A percentile compares a stretch with the other conserved stretches of the same genome.
Conservation (phyloP, 2,797 vertebrate genomes). For the Dallia pectoralis region DNA sequence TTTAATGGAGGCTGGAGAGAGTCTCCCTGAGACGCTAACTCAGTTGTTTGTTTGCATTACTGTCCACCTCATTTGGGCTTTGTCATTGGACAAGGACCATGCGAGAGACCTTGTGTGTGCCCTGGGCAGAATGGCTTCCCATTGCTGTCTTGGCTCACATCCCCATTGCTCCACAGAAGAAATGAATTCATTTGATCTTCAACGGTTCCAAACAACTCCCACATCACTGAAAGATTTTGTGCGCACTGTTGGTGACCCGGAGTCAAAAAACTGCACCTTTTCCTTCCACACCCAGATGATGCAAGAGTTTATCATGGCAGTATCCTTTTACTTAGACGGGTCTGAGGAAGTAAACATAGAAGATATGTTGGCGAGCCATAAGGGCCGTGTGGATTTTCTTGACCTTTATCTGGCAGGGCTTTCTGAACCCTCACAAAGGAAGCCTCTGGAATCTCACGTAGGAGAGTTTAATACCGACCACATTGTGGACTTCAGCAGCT, state of each 20-base stretch:
- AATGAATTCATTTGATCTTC: constrained; percentile 49
- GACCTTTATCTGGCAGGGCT: constrained; percentile 70
- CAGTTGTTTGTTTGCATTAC: constrained; percentile 63
- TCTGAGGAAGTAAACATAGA: constrained; percentile 10
- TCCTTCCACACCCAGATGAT: constrained; percentile 67
- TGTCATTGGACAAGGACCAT: constrained; percentile 14
- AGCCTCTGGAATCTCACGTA: constrained; percentile 53
- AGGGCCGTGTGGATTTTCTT: constrained; percentile 40
- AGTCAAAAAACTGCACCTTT: constrained; percentile 37
- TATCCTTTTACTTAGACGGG: constrained; percentile 58
- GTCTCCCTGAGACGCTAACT: constrained; percentile 69
- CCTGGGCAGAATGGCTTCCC: constrained; percentile 64
- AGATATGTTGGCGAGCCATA: constrained; percentile 42
- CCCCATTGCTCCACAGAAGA: constrained; percentile 45
- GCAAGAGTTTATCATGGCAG: constrained; percentile 70
- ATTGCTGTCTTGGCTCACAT: constrained; percentile 26
- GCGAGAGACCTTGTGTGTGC: constrained; percentile 50
- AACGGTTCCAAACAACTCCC: constrained; percentile 25
- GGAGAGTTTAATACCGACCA: constrained; percentile 47
- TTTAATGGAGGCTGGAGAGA: constrained; percentile 40
- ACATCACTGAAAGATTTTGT: constrained; percentile 51
- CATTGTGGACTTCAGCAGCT: constrained; percentile 51
- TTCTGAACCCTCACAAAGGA: constrained; percentile 55
- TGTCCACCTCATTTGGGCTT: constrained; percentile 47
- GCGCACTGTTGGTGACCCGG: constrained; percentile 28